phyloP scores from a whole-genome alignment of 92 coral and sea anemone genomes.

The Paragorgia papillata region DNA sequence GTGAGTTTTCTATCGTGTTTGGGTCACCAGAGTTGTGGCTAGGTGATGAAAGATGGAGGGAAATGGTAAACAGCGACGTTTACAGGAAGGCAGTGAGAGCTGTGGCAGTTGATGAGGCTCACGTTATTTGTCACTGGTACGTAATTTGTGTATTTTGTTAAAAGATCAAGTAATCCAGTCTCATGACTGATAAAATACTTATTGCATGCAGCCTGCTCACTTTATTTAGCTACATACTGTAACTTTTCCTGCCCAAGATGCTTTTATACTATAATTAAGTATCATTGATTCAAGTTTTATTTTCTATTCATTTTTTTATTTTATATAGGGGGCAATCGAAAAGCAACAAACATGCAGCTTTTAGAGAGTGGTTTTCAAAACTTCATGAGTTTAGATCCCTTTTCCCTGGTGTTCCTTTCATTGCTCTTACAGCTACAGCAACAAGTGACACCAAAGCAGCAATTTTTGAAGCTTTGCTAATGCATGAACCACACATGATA shows the following conservation, averaged over 20 bases:
- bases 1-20: constrained; percentile 38
- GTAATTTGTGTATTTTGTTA: no score
- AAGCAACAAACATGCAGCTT: constrained; percentile 49
- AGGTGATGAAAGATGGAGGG: constrained; percentile 45
- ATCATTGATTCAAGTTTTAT: not conserved
- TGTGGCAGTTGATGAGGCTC: constrained; percentile 50
- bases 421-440: constrained; percentile 44
- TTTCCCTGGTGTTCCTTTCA: constrained; percentile 23
- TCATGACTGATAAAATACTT: not conserved
- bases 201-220: no score
- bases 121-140: constrained; percentile 49
- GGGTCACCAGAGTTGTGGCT: no score
- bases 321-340: constrained; percentile 52
- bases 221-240: no score
- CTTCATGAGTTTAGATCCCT: constrained; percentile 41
- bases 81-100: constrained; percentile 25
- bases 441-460: constrained; percentile 4
- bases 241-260: no score
- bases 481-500: constrained; percentile 7
- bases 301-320: not conserved
- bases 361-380: constrained; percentile 42
- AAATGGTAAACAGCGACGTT: constrained; percentile 31
- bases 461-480: constrained; percentile 11
- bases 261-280: no score
- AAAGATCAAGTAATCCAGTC: constrained; percentile 9